Conservation (phyloP, 2,113 vertebrate species). For the Solea senegalensis region DNA sequence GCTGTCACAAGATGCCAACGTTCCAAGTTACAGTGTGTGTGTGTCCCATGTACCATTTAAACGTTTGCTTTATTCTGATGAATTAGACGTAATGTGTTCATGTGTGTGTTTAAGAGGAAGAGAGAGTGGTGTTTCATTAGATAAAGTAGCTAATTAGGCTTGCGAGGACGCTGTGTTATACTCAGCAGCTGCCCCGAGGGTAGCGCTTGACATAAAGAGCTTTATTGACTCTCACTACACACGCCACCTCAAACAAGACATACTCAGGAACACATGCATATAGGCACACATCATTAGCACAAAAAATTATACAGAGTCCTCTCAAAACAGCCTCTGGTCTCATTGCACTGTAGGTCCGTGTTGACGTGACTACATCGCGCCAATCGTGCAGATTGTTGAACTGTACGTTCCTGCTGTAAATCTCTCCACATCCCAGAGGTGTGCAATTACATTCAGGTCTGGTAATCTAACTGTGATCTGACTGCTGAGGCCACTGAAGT, state of each 20-base stretch:
- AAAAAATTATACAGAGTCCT: not conserved
- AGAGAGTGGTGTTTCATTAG: constrained; percentile 53
- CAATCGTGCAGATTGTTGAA: not conserved
- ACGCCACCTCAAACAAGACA: constrained; percentile 21
- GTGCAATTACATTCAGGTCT: not conserved
- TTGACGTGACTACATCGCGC: not conserved
- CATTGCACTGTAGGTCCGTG: not conserved
- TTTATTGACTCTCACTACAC: constrained; percentile 60
- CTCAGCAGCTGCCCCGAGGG: constrained; percentile 55
- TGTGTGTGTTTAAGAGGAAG: constrained; percentile 6
- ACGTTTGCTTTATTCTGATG: constrained; percentile 9
- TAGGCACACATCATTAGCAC: not conserved
- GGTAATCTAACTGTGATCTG: not conserved
- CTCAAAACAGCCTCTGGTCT: not conserved
- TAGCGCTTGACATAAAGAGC: constrained; percentile 30
- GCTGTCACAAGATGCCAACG: constrained; percentile 14
- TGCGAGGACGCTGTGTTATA: constrained; percentile 44
- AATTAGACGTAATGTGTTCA: constrained; percentile 7
- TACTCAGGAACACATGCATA: constrained; percentile 12
- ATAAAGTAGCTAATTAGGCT: constrained; percentile 59
- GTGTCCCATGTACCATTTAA: constrained; percentile 22
- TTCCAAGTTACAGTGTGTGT: not conserved
- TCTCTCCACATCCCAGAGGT: not conserved
- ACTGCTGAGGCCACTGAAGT: not conserved
- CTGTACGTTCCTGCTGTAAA: not conserved